Conservation (phyloP, 2,797 vertebrate species). For the Sebastes wilsoni region DNA sequence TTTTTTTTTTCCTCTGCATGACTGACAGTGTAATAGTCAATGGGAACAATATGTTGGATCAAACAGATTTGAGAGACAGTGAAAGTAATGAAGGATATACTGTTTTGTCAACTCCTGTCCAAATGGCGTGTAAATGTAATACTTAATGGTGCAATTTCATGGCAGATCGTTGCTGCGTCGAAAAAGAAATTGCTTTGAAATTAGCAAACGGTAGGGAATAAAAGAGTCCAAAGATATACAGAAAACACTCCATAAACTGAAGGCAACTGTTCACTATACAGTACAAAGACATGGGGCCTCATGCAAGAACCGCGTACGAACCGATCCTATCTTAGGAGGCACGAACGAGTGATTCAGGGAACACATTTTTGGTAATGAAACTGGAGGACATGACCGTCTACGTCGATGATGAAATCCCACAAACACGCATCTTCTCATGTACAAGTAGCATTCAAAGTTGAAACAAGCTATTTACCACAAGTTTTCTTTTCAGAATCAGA, state of each 20-base stretch:
- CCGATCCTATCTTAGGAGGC: not conserved
- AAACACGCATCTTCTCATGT: not conserved
- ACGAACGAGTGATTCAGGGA: not conserved
- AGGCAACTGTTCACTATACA: not conserved
- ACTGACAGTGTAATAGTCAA: slow-evolving; percentile 38
- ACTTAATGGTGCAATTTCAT: not conserved
- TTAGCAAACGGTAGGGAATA: not conserved
- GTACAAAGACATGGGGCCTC: not conserved
- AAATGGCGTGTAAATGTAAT: not conserved
- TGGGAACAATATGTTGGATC: slow-evolving; percentile 47
- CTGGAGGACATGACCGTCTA: not conserved
- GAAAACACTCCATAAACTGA: not conserved
- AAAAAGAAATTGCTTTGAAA: not conserved
- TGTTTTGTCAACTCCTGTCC: slow-evolving; percentile 24
- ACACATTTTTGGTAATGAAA: not conserved
- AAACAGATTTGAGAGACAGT: slow-evolving; percentile 15
- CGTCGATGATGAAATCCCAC: not conserved
- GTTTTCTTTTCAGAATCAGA: not conserved
- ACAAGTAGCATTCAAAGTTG: not conserved
- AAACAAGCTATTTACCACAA: not conserved
- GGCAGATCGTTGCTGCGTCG: not conserved
- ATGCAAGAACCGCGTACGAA: not conserved
- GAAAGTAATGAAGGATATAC: not conserved
- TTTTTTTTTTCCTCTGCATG: slow-evolving; percentile 7
- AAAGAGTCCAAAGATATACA: not conserved